A percentile compares a stretch with the other conserved stretches of the same genome.
These are phyloP conservation scores for Diarsia dahlii DNA, from an alignment of 2,888 invertebrate genomes.

Conservation along the genomic window DNA sequence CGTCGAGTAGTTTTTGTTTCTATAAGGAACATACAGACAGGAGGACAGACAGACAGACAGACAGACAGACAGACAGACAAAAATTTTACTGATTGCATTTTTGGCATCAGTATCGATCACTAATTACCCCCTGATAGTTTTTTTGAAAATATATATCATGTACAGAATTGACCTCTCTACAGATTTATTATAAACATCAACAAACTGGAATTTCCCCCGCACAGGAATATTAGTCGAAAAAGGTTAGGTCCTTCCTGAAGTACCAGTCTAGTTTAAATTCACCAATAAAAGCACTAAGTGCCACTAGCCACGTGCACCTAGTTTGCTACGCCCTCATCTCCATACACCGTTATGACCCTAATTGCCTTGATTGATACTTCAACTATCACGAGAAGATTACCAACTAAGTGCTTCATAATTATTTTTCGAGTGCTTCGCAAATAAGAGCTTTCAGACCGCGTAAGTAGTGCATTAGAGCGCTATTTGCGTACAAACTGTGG, in stretches of 20 bases:
- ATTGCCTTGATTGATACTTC: slow-evolving; percentile 58
- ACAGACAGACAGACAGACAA: too few species aligned
- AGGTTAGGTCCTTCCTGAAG: background rate
- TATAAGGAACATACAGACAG: too few species aligned
- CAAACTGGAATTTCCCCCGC: background rate
- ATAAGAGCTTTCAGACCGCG: slow-evolving; percentile 22
- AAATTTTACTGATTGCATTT: too few species aligned
- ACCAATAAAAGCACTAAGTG: slow-evolving; percentile 26
- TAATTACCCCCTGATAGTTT: too few species aligned
- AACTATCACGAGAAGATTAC: slow-evolving; percentile 54
- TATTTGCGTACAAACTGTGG: background rate
- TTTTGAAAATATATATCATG: too few species aligned
- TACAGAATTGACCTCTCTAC: too few species aligned
- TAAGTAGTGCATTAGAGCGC: background rate
- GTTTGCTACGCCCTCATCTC: slow-evolving; percentile 21
- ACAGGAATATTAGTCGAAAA: background rate
- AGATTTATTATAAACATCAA: too few species aligned
- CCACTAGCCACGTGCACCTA: slow-evolving; percentile 12
- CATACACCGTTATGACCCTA: slow-evolving; percentile 47
- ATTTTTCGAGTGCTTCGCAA: slow-evolving; percentile 45
- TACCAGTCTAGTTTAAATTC: slow-evolving; percentile 6
- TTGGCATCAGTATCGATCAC: too few species aligned
- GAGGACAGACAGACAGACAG: too few species aligned
- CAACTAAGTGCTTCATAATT: slow-evolving; percentile 45
- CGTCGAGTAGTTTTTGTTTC: too few species aligned